phyloP scores from a whole-genome alignment of 2,797 vertebrate species.

The Gallinago nigripennis region DNA sequence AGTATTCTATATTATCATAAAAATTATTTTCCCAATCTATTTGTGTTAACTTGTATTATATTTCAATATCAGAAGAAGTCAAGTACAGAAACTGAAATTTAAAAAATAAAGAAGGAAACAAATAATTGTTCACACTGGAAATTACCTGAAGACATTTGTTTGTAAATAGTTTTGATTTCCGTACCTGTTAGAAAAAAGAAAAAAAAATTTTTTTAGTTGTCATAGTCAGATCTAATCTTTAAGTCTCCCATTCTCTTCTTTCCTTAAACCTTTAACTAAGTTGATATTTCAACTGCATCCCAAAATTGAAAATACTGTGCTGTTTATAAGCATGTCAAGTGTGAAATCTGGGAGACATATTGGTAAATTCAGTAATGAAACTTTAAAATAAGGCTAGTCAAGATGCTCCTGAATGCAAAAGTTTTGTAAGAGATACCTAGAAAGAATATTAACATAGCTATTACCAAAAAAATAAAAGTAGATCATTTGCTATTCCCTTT shows the following conservation, averaged over 20 bases:
- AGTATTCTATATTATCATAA: not conserved
- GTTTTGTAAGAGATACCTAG: not conserved
- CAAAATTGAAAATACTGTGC: not conserved
- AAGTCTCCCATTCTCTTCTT: not conserved
- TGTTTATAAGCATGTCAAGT: not conserved
- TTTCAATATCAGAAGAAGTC: not conserved
- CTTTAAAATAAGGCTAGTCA: not conserved
- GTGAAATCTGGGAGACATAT: not conserved
- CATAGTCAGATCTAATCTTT: not conserved
- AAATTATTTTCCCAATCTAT: not conserved
- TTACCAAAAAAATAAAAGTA: not conserved
- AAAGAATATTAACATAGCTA: not conserved
- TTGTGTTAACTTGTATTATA: not conserved
- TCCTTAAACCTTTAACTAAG: not conserved
- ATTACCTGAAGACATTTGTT: not conserved
- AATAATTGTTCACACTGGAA: rapidly evolving
- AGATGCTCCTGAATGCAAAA: not conserved
- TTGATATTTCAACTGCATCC: not conserved
- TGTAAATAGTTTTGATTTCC: not conserved
- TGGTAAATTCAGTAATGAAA: not conserved
- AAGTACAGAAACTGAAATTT: not conserved
- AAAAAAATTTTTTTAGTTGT: not conserved
- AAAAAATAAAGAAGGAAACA: not conserved
- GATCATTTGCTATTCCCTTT: not conserved
- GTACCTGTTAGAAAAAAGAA: not conserved